Percentiles rank a stretch among this genome's conserved stretches.
phyloP scores from a whole-genome alignment of 2,113 vertebrate species.

The Hippocampus mohnikei region DNA sequence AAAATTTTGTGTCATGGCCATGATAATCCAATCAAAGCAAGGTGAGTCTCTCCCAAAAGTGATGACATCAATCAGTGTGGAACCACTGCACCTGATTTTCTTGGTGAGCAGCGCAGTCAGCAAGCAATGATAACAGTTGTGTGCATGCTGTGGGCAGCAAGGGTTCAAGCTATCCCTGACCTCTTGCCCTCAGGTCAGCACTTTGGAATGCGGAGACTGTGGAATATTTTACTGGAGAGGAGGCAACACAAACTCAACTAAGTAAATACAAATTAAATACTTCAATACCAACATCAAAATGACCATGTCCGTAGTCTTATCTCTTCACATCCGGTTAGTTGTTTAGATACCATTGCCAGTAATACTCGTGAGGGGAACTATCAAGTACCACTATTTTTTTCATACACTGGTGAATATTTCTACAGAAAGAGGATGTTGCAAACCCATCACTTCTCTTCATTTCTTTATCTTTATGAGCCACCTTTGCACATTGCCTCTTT shows the following conservation, averaged over 20 bases:
- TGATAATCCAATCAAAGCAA: slow-evolving; percentile 14
- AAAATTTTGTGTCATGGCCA: background rate
- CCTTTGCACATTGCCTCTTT: slow-evolving; percentile 14
- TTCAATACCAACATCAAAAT: background rate
- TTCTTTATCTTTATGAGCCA: slow-evolving; percentile 1
- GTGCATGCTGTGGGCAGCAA: slow-evolving; percentile 21
- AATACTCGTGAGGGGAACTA: slow-evolving; percentile 2
- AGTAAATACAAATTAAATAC: background rate
- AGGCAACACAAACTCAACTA: slow-evolving; percentile 12
- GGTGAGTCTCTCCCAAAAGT: slow-evolving; percentile 3
- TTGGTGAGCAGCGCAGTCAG: too few species aligned
- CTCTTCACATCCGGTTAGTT: background rate
- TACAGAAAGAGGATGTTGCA: slow-evolving; percentile 47
- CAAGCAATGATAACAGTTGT: background rate
- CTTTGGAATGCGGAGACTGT: slow-evolving; percentile 46
- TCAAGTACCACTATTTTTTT: background rate
- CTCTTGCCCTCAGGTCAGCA: slow-evolving; percentile 29
- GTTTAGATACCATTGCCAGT: background rate
- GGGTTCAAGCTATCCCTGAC: slow-evolving; percentile 39
- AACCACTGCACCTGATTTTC: background rate
- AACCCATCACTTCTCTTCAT: slow-evolving; percentile 32
- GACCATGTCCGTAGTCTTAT: background rate
- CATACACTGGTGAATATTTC: background rate
- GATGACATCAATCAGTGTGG: slow-evolving; percentile 2
- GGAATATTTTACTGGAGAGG: slow-evolving; percentile 22